Evolutionary conservation across 1,140 invertebrate species (phyloP).

Genomic region (Triops cancriformis): DNA sequence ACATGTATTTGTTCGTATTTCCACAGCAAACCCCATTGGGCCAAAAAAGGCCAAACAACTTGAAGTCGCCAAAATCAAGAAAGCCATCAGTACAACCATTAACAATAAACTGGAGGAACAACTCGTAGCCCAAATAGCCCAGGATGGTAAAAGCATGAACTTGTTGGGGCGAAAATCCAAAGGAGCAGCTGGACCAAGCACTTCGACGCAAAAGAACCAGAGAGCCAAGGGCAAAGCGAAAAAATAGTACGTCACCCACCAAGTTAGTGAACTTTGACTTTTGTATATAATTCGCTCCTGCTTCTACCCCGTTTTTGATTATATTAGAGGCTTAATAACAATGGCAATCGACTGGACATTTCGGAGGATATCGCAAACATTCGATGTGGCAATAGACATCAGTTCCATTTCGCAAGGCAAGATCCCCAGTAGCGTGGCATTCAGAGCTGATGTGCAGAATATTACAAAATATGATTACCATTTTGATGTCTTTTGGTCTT

Average conservation of each 20-base stretch:
- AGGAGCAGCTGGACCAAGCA: slow-evolving; percentile 5
- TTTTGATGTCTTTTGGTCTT: neutral
- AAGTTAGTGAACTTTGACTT: neutral
- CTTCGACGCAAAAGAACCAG: slow-evolving; percentile 1
- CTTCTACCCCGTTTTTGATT: neutral
- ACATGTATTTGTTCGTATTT: neutral
- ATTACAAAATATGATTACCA: neutral
- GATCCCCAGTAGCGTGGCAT: slow-evolving; percentile 25
- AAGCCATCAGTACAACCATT: slow-evolving; percentile 28
- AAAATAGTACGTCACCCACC: neutral
- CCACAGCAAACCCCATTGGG: slow-evolving; percentile 23
- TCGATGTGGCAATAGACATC: slow-evolving; percentile 28
- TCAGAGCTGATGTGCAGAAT: slow-evolving; percentile 18
- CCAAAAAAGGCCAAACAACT: slow-evolving; percentile 21
- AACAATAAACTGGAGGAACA: slow-evolving; percentile 27
- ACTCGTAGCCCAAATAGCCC: slow-evolving; percentile 25
- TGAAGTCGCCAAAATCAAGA: slow-evolving; percentile 26
- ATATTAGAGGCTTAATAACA: slow-evolving; percentile 16
- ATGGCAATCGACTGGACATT: slow-evolving; percentile 23
- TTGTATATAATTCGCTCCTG: neutral
- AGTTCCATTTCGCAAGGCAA: slow-evolving; percentile 17
- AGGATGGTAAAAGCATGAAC: slow-evolving; percentile 23
- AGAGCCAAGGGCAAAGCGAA: neutral
- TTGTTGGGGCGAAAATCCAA: slow-evolving; percentile 24
- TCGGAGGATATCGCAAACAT: slow-evolving; percentile 26